Conservation (phyloP, 2,888 invertebrate species). For the Heliconius sara region DNA sequence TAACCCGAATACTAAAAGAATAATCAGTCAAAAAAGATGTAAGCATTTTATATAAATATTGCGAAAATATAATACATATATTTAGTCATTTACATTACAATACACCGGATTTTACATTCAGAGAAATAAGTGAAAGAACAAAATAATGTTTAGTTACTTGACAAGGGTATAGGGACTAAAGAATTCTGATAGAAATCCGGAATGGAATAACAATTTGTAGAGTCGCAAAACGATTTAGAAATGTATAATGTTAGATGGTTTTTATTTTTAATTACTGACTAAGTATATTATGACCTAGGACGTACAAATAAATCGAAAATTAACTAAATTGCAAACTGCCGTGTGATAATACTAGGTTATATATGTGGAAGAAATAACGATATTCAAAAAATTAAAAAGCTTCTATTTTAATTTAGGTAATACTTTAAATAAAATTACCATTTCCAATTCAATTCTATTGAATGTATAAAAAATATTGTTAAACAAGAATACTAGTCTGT, state of each 20-base stretch:
- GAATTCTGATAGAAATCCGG: constrained; percentile 20
- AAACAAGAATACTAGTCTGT: not conserved
- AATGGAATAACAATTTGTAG: constrained; percentile 19
- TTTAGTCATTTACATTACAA: constrained; percentile 3
- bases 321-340: not conserved
- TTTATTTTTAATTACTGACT: constrained; percentile 3
- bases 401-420: too few species aligned
- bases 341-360: not conserved
- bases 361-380: not conserved
- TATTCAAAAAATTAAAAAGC: too few species aligned
- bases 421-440: not conserved
- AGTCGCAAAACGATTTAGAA: not conserved
- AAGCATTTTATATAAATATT: not conserved
- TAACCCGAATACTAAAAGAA: too few species aligned
- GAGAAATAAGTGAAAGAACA: constrained; percentile 17
- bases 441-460: not conserved
- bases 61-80: not conserved
- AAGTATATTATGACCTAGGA: not conserved
- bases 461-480: not conserved
- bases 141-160: constrained; percentile 20
- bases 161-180: constrained; percentile 10
- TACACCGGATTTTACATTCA: not conserved
- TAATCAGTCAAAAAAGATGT: not conserved
- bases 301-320: constrained; percentile 6
- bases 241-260: not conserved